A percentile compares a stretch with the other conserved stretches of the same genome.
Evolutionary conservation across 2,888 invertebrate genomes (phyloP).

Genomic region (Palloptera scutellata): DNA sequence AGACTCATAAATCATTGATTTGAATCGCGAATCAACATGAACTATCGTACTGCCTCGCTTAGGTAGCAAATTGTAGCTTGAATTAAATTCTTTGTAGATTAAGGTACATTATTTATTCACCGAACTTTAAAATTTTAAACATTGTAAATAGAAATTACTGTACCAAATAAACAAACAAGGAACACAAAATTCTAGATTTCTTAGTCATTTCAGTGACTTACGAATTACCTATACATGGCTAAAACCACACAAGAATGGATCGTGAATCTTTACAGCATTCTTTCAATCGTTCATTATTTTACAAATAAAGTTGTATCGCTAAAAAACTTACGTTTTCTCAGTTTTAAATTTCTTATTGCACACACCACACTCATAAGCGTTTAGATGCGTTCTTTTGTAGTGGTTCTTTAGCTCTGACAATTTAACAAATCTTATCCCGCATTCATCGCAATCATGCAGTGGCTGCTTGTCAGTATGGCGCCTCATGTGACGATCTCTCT

Average conservation of each 20-base stretch:
- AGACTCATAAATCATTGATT: neutral
- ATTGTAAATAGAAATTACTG: too few species aligned
- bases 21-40: neutral
- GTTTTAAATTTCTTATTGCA: constrained; percentile 65
- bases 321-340: constrained; percentile 53
- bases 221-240: too few species aligned
- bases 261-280: constrained; percentile 49
- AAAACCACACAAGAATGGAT: neutral
- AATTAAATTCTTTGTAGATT: too few species aligned
- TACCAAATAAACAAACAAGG: too few species aligned
- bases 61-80: too few species aligned
- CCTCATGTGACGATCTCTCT: constrained; percentile 77
- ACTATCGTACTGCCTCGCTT: too few species aligned
- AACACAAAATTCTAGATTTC: too few species aligned
- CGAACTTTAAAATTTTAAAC: too few species aligned
- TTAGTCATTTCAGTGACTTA: too few species aligned
- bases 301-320: neutral
- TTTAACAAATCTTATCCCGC: constrained; percentile 83
- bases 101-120: too few species aligned
- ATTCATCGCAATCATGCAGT: constrained; percentile 64
- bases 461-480: constrained; percentile 68
- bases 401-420: constrained; percentile 81
- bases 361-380: constrained; percentile 72
- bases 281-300: constrained; percentile 10
- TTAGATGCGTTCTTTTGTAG: constrained; percentile 72